Evolutionary conservation across 92 coral and sea anemone species (phyloP).

Genomic region (Blastomussa wellsi): DNA sequence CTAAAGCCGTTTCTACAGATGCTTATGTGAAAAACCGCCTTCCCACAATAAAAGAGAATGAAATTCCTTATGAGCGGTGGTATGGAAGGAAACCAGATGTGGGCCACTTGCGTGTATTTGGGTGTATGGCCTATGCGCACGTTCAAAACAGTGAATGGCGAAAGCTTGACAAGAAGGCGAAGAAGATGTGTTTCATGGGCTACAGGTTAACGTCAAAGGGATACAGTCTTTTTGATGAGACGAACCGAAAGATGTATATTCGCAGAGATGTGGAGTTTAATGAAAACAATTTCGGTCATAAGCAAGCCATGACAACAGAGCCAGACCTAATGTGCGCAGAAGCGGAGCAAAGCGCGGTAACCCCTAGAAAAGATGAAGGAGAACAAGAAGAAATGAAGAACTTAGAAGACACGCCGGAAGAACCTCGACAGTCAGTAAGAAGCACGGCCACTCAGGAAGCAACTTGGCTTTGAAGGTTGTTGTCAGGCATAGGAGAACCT

Average conservation of each 20-base stretch:
- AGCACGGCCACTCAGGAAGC: no score
- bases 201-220: conserved; percentile 45
- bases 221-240: conserved; percentile 50
- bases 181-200: conserved; percentile 52
- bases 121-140: conserved; percentile 26
- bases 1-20: no score
- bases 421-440: conserved; percentile 36
- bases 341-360: background rate
- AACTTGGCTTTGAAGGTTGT: no score
- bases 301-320: conserved; percentile 6
- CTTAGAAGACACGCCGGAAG: conserved; percentile 15
- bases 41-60: background rate
- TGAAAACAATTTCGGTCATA: conserved; percentile 37
- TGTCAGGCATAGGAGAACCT: no score
- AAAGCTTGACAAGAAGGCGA: conserved; percentile 43
- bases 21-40: background rate
- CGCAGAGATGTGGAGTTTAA: conserved; percentile 55
- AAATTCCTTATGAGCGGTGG: conserved; percentile 4
- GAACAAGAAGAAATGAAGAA: conserved; percentile 6
- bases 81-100: background rate
- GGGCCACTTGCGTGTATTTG: background rate
- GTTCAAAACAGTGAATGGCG: conserved; percentile 10
- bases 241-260: conserved; percentile 40
- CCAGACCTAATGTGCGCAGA: conserved; percentile 9
- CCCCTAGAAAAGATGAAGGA: background rate